Percentiles rank a stretch among this genome's conserved stretches.
Evolutionary conservation across 2,113 vertebrate species (phyloP).

Genomic region (Dasyurus viverrinus): DNA sequence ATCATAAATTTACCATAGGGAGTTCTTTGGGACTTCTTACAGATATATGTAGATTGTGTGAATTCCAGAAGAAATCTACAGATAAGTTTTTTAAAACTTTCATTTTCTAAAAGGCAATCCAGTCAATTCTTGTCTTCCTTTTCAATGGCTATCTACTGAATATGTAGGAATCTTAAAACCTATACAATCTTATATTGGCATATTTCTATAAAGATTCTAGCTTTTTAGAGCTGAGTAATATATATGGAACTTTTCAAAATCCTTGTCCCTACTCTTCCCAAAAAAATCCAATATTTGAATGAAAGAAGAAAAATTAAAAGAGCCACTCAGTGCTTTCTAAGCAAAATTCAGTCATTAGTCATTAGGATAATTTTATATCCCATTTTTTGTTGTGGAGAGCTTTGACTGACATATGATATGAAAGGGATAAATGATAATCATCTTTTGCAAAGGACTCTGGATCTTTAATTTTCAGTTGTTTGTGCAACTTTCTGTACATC

Average conservation of each 20-base stretch:
- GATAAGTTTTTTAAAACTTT: background rate
- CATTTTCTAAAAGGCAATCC: background rate
- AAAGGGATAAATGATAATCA: background rate
- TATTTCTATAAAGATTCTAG: background rate
- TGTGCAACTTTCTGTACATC: background rate
- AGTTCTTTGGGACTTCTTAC: too few relatives aligned
- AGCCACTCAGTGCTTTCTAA: background rate
- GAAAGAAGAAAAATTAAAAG: background rate
- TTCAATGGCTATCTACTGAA: background rate
- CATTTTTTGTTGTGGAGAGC: background rate
- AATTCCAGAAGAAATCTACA: background rate
- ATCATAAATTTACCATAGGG: background rate
- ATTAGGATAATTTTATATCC: background rate
- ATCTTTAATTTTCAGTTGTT: slow-evolving; percentile 3
- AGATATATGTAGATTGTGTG: background rate
- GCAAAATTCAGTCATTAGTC: background rate
- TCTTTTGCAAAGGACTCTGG: background rate
- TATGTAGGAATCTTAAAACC: background rate
- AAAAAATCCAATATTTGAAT: background rate
- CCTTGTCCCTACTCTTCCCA: background rate
- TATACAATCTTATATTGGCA: background rate
- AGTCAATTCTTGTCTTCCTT: background rate
- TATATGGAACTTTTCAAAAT: background rate
- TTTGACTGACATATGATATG: background rate
- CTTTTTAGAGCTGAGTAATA: background rate